Evolutionary conservation across 1,140 invertebrate genomes (phyloP).

Genomic region (Drosophila sp.): DNA sequence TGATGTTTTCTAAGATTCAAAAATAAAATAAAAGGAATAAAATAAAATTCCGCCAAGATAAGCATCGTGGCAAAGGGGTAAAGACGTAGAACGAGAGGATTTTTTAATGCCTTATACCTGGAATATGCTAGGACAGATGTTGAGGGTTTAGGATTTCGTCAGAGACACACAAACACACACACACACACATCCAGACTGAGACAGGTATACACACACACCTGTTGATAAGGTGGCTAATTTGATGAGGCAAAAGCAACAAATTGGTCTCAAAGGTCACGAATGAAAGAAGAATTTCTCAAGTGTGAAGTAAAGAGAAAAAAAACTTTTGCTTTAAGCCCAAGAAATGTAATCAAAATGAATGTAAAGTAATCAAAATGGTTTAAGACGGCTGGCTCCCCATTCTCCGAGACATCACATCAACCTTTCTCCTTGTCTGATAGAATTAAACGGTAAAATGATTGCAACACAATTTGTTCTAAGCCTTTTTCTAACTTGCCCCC

Average conservation of each 20-base stretch:
- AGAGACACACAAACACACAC: neutral
- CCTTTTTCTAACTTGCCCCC: neutral
- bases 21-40: conserved; percentile 34
- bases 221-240: conserved; percentile 75
- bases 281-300: neutral
- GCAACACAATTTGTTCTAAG: conserved; percentile 12
- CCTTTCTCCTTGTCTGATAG: conserved; percentile 6
- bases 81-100: conserved; percentile 27
- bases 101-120: conserved; percentile 41
- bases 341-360: conserved; percentile 9
- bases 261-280: conserved; percentile 20
- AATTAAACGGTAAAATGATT: conserved; percentile 14
- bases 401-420: neutral
- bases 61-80: conserved; percentile 47
- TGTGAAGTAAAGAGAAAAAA: neutral
- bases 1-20: conserved; percentile 39
- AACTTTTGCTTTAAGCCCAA: neutral
- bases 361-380: neutral
- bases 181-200: neutral
- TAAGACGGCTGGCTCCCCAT: neutral
- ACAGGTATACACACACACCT: conserved; percentile 52
- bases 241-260: conserved; percentile 50
- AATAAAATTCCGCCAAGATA: conserved; percentile 48
- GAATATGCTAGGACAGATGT: conserved; percentile 65
- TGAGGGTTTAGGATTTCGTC: conserved; percentile 24